Evolutionary conservation across 2,888 invertebrate species (phyloP).

Genomic region (Campoletis raptor): DNA sequence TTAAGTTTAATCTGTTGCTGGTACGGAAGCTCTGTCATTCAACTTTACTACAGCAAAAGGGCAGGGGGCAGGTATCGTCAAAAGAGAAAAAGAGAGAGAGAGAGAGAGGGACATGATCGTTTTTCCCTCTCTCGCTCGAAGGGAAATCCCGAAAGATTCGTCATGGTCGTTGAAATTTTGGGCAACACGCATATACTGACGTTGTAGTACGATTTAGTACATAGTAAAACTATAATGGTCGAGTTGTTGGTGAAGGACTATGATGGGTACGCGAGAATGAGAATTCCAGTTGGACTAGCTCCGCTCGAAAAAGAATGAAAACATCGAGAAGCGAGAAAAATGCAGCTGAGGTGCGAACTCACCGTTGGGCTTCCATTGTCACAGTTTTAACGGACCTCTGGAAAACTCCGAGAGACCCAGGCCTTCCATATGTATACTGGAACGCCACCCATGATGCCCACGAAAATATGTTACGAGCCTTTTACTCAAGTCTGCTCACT

Average conservation of each 20-base stretch:
- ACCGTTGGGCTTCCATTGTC: constrained; percentile 72
- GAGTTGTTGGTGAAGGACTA: constrained; percentile 41
- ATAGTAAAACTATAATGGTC: constrained; percentile 39
- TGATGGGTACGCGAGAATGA: constrained; percentile 18
- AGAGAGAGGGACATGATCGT: not conserved
- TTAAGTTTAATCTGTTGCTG: constrained; percentile 3
- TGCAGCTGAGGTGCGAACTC: constrained; percentile 76
- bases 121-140: not conserved
- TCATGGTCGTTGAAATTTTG: constrained; percentile 35
- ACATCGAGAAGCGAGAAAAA: constrained; percentile 27
- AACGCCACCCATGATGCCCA: constrained; percentile 66
- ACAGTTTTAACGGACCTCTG: constrained; percentile 55
- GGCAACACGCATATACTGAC: constrained; percentile 39
- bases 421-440: constrained; percentile 16
- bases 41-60: constrained; percentile 23
- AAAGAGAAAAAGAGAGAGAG: constrained; percentile 28
- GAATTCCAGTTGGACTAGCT: constrained; percentile 44
- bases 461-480: constrained; percentile 27
- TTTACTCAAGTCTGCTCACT: not conserved
- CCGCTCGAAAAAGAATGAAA: constrained; percentile 33
- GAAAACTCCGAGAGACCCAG: constrained; percentile 51
- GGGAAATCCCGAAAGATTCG: constrained; percentile 59
- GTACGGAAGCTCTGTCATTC: constrained; percentile 47
- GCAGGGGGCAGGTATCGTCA: constrained; percentile 46
- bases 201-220: constrained; percentile 17